Base-by-base conservation (phyloP, 1,140 invertebrate genomes). In the Trigoniulus corallinus region DNA sequence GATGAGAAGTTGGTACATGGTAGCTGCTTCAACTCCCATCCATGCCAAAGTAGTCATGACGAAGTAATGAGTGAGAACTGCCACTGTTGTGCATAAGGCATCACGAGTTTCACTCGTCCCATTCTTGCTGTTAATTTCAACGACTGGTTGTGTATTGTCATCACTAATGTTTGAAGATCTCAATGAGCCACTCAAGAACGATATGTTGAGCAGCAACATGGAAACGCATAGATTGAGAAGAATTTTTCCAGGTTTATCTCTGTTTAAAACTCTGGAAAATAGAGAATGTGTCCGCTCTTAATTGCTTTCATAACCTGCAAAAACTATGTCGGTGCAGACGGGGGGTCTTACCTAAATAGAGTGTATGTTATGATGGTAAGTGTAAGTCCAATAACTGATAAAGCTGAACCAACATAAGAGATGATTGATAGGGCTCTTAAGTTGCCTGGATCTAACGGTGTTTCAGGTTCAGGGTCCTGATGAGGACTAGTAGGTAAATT, bases 1-100 rank as follows among this genome's bases (percentile, higher is more conserved):
- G 27, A 75, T 69, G 1, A 75, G 61, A 10, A 74, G 61, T 25
- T 72, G 71, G 58, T 74, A 73, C 71, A 74, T 74, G 56, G 73
- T 68, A 20, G 68, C 54, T 1, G 71, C 73, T 52, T 75, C 72
- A 2, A 73, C 64, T 37, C 70, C 59, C 72, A 74, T 74, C 73
- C 73, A 75, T 40, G 64, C 59, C 29, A 75, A 57, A 18, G 71
- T 68, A 2, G 68, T 62, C 29, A 73, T 52, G 27, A 73, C 55
- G 51, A 72, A 68, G 57, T 72, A 73, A 51, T 74, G 72, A 18
- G 71, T 58, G 3, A 68, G 47, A 13, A 69, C 57, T n/a, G 67
- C 65, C 22, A 66, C 59, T 3, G 54, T 53, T 4, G 59, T 58
- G 54, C 69, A 71, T 2, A 53, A 54, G 15, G 23, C 13, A 13